Conservation (phyloP, 2,113 vertebrate species). For the Lichenostomus cassidix region DNA sequence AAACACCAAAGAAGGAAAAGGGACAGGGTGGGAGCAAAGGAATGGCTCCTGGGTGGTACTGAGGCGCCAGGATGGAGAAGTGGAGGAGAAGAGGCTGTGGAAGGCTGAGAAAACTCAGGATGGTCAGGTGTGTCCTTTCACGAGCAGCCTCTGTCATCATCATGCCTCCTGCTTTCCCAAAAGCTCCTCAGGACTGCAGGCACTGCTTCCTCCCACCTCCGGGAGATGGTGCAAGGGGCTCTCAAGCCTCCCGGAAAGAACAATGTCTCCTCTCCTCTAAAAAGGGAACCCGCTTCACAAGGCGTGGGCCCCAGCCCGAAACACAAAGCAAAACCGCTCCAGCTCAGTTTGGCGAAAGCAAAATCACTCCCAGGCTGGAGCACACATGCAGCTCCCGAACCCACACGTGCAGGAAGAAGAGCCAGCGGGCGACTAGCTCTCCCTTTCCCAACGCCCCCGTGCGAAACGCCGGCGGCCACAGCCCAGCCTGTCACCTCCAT, state of each 20-base stretch:
- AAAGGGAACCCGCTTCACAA: neutral
- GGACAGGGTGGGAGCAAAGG: slow-evolving; percentile 14
- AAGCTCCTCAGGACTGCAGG: neutral
- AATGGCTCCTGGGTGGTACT: slow-evolving; percentile 38
- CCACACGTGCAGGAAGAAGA: neutral
- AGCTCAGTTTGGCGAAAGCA: neutral
- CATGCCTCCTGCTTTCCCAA: neutral
- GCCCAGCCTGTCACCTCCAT: neutral
- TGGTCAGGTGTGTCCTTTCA: neutral
- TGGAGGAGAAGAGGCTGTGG: neutral
- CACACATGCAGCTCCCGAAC: neutral
- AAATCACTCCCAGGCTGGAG: neutral
- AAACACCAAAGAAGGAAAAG: slow-evolving; percentile 70
- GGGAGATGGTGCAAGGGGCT: neutral
- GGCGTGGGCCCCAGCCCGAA: neutral
- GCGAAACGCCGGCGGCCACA: neutral
- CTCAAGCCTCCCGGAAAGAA: neutral
- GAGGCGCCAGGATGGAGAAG: neutral
- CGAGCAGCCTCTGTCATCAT: neutral
- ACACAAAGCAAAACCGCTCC: neutral
- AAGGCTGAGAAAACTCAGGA: neutral
- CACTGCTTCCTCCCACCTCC: neutral
- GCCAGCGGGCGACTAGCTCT: neutral
- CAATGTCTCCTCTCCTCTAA: neutral
- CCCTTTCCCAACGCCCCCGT: neutral